Evolutionary conservation across 1,140 invertebrate genomes (phyloP).

Genomic region (Metopolophium dirhodum): DNA sequence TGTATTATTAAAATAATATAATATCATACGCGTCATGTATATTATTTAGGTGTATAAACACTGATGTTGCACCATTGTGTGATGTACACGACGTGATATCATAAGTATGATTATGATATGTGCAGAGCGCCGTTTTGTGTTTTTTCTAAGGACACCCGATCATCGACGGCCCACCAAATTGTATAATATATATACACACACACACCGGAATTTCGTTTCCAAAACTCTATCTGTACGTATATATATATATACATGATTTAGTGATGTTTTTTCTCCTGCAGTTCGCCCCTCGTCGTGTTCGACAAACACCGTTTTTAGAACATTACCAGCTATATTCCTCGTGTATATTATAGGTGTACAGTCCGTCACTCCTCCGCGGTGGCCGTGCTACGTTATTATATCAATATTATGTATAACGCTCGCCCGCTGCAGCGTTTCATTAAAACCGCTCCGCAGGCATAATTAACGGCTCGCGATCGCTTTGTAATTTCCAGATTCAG

Average conservation of each 20-base stretch:
- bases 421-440: constrained; percentile 19
- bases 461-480: constrained; percentile 32
- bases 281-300: neutral
- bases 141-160: neutral
- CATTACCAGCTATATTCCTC: neutral
- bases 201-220: neutral
- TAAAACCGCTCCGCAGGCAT: constrained; percentile 36
- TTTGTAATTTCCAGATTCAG: constrained; percentile 5
- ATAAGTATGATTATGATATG: neutral
- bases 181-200: neutral
- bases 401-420: constrained; percentile 32
- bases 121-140: neutral
- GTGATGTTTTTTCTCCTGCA: neutral
- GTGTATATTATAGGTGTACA: neutral
- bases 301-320: constrained; percentile 19
- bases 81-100: neutral
- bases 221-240: no score
- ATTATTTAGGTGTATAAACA: no score
- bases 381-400: constrained; percentile 11
- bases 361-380: neutral
- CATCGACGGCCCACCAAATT: neutral
- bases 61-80: no score
- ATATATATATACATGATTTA: neutral
- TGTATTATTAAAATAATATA: constrained; percentile 9
- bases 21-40: neutral